A percentile compares a stretch with the other conserved stretches of the same genome.
These are phyloP conservation scores for Epinotia ramella DNA, from an alignment of 2,888 invertebrate genomes.

Conservation along the genomic window DNA sequence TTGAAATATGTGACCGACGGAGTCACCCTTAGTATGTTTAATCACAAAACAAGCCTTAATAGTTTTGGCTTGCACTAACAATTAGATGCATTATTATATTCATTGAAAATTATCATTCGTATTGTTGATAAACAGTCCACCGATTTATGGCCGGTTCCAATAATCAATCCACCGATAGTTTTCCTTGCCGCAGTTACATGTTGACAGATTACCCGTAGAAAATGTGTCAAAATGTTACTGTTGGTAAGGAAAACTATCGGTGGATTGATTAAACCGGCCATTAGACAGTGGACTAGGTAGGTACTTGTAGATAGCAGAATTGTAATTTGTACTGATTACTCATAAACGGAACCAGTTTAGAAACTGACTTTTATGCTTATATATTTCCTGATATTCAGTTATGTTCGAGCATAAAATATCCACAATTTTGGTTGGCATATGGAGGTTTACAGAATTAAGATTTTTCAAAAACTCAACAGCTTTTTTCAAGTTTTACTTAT, in stretches of 20 bases:
- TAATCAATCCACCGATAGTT: too few relatives aligned
- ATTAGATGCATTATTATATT: not conserved
- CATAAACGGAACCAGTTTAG: not conserved
- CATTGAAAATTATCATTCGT: not conserved
- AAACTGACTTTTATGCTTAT: not conserved
- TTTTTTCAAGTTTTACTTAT: too few relatives aligned
- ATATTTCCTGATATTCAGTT: not conserved
- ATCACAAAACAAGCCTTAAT: not conserved
- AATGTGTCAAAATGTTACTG: too few relatives aligned
- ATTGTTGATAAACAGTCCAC: not conserved
- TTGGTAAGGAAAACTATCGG: too few relatives aligned
- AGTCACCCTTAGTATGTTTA: not conserved
- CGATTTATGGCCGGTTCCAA: too few relatives aligned
- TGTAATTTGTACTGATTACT: not conserved
- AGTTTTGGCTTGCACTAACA: slow-evolving; percentile 1
- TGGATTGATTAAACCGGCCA: too few relatives aligned
- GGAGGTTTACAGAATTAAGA: too few relatives aligned
- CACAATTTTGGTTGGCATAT: too few relatives aligned
- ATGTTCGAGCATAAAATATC: too few relatives aligned
- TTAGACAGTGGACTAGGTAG: not conserved
- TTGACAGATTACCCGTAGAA: too few relatives aligned
- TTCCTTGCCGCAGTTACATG: too few relatives aligned
- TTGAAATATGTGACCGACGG: not conserved
- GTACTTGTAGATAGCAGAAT: not conserved
- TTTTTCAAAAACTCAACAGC: too few relatives aligned